phyloP scores from a whole-genome alignment of 1,140 invertebrate genomes.

The Anagrus nilaparvatae region DNA sequence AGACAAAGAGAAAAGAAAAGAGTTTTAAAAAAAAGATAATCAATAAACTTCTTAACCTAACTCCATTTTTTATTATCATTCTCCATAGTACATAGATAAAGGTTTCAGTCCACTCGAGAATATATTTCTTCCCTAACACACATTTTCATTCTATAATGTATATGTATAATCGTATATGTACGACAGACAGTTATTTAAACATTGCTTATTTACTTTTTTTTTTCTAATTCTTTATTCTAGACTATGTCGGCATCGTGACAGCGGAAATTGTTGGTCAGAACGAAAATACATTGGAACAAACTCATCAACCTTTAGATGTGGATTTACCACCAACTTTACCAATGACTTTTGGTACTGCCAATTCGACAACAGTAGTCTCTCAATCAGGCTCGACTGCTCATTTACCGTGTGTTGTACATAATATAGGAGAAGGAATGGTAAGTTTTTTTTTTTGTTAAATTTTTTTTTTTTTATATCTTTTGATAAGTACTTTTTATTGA shows the following conservation, averaged over 20 bases:
- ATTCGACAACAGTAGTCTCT: constrained; percentile 66
- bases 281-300: constrained; percentile 33
- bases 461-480: too few species aligned
- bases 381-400: constrained; percentile 73
- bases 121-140: not conserved
- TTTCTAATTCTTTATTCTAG: constrained; percentile 2
- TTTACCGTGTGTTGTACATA: constrained; percentile 69
- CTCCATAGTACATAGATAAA: not conserved
- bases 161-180: not conserved
- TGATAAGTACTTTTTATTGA: too few species aligned
- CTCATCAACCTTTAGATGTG: constrained; percentile 30
- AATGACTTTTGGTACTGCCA: constrained; percentile 70
- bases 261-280: constrained; percentile 32
- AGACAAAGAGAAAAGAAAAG: too few species aligned
- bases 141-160: not conserved
- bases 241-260: constrained; percentile 18
- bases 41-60: too few species aligned
- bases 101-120: constrained; percentile 1
- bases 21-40: too few species aligned
- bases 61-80: constrained; percentile 9
- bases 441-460: constrained; percentile 37
- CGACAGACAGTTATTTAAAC: not conserved
- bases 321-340: constrained; percentile 35
- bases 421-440: constrained; percentile 76
- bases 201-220: not conserved